A percentile compares a stretch with the other conserved stretches of the same genome.
Evolutionary conservation across 2,797 vertebrate genomes (phyloP).

Genomic region (Pyrocephalus nanus): DNA sequence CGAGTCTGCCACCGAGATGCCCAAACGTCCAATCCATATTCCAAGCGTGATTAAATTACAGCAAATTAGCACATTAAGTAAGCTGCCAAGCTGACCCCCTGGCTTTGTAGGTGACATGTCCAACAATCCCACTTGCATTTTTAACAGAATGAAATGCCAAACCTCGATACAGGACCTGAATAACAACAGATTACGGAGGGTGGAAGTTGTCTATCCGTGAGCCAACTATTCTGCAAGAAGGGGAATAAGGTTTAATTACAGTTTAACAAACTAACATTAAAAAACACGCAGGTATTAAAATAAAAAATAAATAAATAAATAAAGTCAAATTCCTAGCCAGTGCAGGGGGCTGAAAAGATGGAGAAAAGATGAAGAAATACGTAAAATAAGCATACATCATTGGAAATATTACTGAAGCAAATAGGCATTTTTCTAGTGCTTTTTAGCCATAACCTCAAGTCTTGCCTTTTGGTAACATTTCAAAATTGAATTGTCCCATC

Average conservation of each 20-base stretch:
- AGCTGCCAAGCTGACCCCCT: slow-evolving; percentile 2
- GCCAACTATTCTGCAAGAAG: not conserved
- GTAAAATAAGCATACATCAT: not conserved
- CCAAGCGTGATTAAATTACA: slow-evolving; percentile 54
- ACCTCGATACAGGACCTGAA: not conserved
- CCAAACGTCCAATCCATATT: not conserved
- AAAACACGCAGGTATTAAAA: not conserved
- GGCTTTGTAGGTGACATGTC: slow-evolving; percentile 44
- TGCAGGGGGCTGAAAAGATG: not conserved
- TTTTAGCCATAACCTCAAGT: not conserved
- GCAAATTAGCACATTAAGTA: slow-evolving; percentile 64
- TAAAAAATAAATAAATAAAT: not conserved
- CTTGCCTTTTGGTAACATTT: not conserved
- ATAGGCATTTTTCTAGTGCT: not conserved
- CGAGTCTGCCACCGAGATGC: not conserved
- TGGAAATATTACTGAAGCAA: not conserved
- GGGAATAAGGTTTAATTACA: not conserved
- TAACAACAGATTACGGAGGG: not conserved
- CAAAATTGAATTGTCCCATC: not conserved
- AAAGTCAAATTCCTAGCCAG: not conserved
- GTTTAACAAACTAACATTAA: not conserved
- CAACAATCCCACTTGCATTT: slow-evolving; percentile 62
- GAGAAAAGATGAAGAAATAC: not conserved
- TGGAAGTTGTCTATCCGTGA: not conserved
- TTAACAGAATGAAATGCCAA: slow-evolving; percentile 49